phyloP scores from a whole-genome alignment of 1,140 invertebrate species.

The Drosophila grimshawi region DNA sequence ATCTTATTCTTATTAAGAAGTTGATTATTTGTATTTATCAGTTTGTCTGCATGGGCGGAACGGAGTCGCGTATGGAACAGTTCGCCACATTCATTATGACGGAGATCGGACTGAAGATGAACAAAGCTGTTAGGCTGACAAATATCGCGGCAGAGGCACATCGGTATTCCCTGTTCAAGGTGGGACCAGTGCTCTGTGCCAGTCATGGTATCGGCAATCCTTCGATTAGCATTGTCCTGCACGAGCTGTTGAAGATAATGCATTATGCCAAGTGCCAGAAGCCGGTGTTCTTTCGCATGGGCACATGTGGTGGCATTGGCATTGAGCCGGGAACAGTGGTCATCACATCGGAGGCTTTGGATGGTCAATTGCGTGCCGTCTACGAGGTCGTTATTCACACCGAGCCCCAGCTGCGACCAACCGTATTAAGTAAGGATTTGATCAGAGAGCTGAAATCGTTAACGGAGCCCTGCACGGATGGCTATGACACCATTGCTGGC shows the following conservation, averaged over 20 bases:
- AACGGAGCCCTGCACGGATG: slow-evolving; percentile 86
- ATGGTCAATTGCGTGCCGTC: slow-evolving; percentile 86
- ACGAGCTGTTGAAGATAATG: slow-evolving; percentile 92
- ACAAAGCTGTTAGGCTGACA: slow-evolving; percentile 35
- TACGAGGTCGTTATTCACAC: slow-evolving; percentile 87
- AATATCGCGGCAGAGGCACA: slow-evolving; percentile 45
- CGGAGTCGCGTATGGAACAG: slow-evolving; percentile 39
- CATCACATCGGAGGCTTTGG: slow-evolving; percentile 88
- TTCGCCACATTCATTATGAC: slow-evolving; percentile 57
- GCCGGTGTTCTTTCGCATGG: slow-evolving; percentile 90
- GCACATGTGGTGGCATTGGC: slow-evolving; percentile 91
- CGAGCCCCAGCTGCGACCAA: slow-evolving; percentile 85
- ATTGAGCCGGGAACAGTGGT: slow-evolving; percentile 89
- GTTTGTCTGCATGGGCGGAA: slow-evolving; percentile 63
- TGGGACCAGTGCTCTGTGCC: slow-evolving; percentile 71
- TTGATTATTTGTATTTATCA: slow-evolving; percentile 1
- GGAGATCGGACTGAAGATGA: slow-evolving; percentile 60
- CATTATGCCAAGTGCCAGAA: slow-evolving; percentile 89
- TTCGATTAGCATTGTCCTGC: slow-evolving; percentile 90
- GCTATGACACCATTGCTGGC: slow-evolving; percentile 92
- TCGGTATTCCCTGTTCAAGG: slow-evolving; percentile 58
- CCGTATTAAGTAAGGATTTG: slow-evolving; percentile 91
- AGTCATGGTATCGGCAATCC: slow-evolving; percentile 93
- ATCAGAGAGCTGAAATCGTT: slow-evolving; percentile 90
- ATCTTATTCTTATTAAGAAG: too few species aligned